These are phyloP conservation scores for Entomyzon cyanotis DNA, from an alignment of 2,113 vertebrate species.

Conservation along the genomic window DNA sequence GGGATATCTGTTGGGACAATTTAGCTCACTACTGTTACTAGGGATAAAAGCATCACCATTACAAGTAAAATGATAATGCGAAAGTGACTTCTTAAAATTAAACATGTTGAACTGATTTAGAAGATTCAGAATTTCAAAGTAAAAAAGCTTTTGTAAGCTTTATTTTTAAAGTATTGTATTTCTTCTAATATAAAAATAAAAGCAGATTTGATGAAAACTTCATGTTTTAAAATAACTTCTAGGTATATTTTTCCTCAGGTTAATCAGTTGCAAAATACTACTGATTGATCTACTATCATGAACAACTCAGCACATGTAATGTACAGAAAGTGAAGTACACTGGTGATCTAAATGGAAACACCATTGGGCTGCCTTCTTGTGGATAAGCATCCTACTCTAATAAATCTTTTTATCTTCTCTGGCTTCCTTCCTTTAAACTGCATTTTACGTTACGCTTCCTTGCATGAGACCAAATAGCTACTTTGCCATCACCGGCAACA, in stretches of 20 bases:
- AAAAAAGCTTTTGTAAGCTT: neutral
- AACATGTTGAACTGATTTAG: neutral
- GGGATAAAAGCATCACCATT: neutral
- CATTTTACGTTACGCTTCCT: too few relatives aligned
- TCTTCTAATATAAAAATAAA: neutral
- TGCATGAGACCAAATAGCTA: too few relatives aligned
- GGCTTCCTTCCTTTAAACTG: too few relatives aligned
- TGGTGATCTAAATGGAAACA: too few relatives aligned
- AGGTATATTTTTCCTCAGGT: conserved; percentile 7
- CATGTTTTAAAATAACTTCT: neutral
- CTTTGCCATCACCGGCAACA: too few relatives aligned
- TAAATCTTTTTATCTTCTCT: too few relatives aligned
- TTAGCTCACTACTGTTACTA: neutral
- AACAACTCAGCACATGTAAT: neutral
- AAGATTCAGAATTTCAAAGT: neutral
- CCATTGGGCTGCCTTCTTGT: too few relatives aligned
- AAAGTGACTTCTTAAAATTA: neutral
- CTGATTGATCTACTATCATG: neutral
- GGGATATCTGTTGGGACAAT: neutral
- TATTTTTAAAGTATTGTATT: neutral
- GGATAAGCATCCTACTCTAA: too few relatives aligned
- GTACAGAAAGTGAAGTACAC: too few relatives aligned
- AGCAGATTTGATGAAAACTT: conserved; percentile 1
- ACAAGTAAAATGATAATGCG: neutral
- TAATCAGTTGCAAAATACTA: conserved; percentile 14